phyloP scores from a whole-genome alignment of 2,113 vertebrate species.

The Theristicus caerulescens region DNA sequence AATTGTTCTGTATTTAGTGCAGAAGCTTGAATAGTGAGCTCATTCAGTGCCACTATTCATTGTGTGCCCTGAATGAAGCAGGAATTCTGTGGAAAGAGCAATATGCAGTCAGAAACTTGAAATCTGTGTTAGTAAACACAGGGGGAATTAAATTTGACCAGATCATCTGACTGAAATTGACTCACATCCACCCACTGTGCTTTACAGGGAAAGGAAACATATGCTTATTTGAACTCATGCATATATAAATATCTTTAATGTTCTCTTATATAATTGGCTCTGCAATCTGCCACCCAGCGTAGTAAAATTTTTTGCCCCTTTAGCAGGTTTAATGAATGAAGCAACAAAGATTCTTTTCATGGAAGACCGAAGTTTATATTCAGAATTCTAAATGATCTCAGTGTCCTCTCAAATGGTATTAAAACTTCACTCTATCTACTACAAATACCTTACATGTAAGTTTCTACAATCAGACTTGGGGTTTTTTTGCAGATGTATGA shows the following conservation, averaged over 20 bases:
- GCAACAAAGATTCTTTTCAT: neutral
- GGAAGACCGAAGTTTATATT: neutral
- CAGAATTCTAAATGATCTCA: neutral
- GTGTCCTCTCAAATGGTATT: neutral
- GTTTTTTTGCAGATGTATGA: neutral
- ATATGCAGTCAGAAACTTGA: neutral
- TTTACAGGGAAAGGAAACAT: constrained; percentile 29
- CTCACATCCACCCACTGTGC: constrained; percentile 39
- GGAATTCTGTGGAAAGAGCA: constrained; percentile 18
- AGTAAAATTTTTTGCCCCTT: neutral
- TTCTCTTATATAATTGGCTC: neutral
- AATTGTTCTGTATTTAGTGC: neutral
- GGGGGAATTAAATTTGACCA: constrained; percentile 39
- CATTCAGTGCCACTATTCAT: neutral
- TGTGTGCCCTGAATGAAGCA: neutral
- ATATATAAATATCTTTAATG: constrained; percentile 1
- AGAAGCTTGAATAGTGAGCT: neutral
- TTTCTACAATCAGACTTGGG: neutral
- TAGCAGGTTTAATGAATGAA: neutral
- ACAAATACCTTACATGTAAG: neutral
- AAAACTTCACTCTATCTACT: neutral
- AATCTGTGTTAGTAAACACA: constrained; percentile 35
- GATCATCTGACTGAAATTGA: constrained; percentile 44
- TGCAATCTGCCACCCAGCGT: neutral
- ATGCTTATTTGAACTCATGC: constrained; percentile 32